These are phyloP conservation scores for Nephrotoma guestfalica DNA, from an alignment of 2,888 invertebrate genomes.

Conservation along the genomic window DNA sequence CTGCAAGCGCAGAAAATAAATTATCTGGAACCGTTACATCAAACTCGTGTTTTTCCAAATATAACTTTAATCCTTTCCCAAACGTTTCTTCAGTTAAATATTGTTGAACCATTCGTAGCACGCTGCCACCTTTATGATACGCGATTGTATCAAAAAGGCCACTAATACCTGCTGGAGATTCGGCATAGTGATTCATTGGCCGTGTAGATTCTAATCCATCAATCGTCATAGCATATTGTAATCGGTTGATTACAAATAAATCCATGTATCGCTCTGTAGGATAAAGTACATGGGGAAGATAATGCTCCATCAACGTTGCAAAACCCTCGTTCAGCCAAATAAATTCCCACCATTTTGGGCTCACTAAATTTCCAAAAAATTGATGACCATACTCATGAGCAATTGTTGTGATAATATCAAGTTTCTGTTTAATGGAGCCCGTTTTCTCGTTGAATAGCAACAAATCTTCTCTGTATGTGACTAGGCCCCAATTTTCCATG, in stretches of 20 bases:
- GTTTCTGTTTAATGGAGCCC: neutral
- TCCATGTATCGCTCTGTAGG: slow-evolving; percentile 58
- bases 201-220: slow-evolving; percentile 65
- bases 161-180: slow-evolving; percentile 67
- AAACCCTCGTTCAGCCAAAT: slow-evolving; percentile 54
- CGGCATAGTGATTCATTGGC: slow-evolving; percentile 66
- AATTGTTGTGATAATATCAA: slow-evolving; percentile 10
- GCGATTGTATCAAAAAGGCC: slow-evolving; percentile 75
- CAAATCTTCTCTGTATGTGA: slow-evolving; percentile 52
- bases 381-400: slow-evolving; percentile 37
- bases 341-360: slow-evolving; percentile 33
- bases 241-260: slow-evolving; percentile 56
- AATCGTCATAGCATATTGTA: slow-evolving; percentile 53
- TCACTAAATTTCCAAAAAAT: slow-evolving; percentile 32
- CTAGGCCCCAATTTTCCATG: slow-evolving; percentile 62
- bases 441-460: neutral
- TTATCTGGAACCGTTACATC: slow-evolving; percentile 23
- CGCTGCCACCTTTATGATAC: slow-evolving; percentile 61
- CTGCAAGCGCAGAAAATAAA: slow-evolving; percentile 24
- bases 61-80: slow-evolving; percentile 41
- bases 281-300: slow-evolving; percentile 37
- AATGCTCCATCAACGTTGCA: slow-evolving; percentile 51
- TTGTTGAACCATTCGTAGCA: slow-evolving; percentile 68
- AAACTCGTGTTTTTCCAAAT: slow-evolving; percentile 8
- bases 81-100: slow-evolving; percentile 57